Conservation (phyloP, 2,888 invertebrate species). For the Stenodema calcarata region DNA sequence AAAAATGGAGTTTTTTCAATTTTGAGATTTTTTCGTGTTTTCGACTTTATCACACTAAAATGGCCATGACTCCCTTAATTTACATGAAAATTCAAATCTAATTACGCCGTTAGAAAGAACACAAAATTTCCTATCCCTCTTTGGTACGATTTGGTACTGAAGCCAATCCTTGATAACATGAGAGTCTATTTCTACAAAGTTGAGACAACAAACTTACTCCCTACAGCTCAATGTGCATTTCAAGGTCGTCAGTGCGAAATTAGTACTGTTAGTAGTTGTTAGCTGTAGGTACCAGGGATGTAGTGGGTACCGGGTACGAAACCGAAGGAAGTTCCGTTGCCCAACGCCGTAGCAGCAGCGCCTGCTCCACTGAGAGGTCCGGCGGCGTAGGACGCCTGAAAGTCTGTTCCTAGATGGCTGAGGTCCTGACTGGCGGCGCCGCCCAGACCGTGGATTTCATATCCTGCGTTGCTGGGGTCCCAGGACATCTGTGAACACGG, state of each 20-base stretch:
- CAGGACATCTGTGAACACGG: constrained; percentile 16
- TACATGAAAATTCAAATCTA: too few species aligned
- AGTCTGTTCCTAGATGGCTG: constrained; percentile 28
- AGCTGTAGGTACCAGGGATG: constrained; percentile 30
- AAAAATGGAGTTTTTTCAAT: too few species aligned
- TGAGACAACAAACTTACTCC: not conserved
- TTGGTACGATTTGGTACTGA: too few species aligned
- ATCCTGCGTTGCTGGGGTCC: constrained; percentile 33
- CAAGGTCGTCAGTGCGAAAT: not conserved
- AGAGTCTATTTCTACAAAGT: not conserved
- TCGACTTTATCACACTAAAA: too few species aligned
- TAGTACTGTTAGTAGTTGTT: constrained; percentile 26
- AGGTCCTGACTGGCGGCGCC: constrained; percentile 11
- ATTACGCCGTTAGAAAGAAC: too few species aligned
- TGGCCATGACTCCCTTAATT: too few species aligned
- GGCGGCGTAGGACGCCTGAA: constrained; percentile 24
- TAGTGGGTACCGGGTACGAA: constrained; percentile 31
- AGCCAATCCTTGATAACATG: too few species aligned
- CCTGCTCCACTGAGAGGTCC: not conserved
- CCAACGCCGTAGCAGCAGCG: not conserved
- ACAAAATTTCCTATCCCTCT: too few species aligned
- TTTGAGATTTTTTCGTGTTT: too few species aligned
- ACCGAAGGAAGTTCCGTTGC: constrained; percentile 22
- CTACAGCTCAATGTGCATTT: not conserved
- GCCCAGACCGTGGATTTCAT: constrained; percentile 12